These are phyloP conservation scores for Pseudocheirus occidentalis DNA, from an alignment of 2,797 vertebrate genomes.

Conservation along the genomic window DNA sequence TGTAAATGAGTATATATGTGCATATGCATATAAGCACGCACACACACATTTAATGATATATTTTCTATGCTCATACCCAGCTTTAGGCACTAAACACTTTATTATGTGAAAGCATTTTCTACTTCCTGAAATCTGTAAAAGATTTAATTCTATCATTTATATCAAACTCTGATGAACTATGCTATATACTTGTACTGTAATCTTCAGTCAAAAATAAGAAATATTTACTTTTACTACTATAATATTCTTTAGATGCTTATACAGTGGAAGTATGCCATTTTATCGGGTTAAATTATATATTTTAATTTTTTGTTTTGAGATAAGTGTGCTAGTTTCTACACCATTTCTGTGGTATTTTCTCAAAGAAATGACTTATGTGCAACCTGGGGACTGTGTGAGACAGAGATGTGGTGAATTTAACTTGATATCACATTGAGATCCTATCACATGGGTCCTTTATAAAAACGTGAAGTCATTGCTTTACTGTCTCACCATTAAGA, in stretches of 20 bases:
- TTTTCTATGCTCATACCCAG: neutral
- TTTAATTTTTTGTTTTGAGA: neutral
- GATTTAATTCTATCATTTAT: neutral
- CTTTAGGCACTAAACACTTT: neutral
- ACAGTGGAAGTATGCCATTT: neutral
- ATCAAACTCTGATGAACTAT: neutral
- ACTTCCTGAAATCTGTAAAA: neutral
- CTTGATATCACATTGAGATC: slow-evolving; percentile 15
- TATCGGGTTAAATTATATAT: neutral
- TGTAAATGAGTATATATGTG: neutral
- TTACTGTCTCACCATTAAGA: neutral
- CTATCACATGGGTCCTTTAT: neutral
- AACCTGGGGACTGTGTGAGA: neutral
- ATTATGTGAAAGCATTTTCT: neutral
- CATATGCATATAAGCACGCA: neutral
- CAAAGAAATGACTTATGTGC: slow-evolving; percentile 1
- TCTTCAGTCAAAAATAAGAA: neutral
- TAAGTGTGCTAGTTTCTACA: neutral
- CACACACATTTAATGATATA: neutral
- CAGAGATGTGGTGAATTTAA: slow-evolving; percentile 10
- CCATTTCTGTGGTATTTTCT: neutral
- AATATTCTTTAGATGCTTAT: neutral
- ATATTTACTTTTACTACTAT: neutral
- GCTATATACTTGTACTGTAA: neutral
- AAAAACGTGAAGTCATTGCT: neutral